These are phyloP conservation scores for Alligator mississippiensis DNA, from an alignment of 2,113 vertebrate species.

Conservation along the genomic window DNA sequence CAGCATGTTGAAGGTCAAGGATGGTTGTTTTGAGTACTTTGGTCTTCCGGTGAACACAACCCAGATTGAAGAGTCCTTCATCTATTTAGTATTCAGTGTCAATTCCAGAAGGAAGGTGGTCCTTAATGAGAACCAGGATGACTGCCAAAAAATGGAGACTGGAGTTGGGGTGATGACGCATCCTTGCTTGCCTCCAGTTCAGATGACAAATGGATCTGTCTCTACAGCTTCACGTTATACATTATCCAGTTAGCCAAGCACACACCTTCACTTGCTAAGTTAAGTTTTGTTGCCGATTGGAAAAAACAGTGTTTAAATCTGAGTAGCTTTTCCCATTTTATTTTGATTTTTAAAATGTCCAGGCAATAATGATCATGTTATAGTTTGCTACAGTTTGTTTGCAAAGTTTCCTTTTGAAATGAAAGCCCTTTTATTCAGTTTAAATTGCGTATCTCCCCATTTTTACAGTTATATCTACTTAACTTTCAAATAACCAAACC, in stretches of 20 bases:
- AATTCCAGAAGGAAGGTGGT: too few species aligned
- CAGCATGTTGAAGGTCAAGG: too few species aligned
- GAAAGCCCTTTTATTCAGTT: neutral
- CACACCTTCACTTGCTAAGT: neutral
- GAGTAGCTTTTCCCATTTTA: neutral
- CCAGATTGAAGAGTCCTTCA: too few species aligned
- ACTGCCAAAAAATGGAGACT: too few species aligned
- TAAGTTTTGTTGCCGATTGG: neutral
- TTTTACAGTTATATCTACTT: slow-evolving; percentile 11
- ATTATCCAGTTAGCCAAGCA: neutral
- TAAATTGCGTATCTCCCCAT: neutral
- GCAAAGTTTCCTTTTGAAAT: neutral
- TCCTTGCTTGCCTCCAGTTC: too few species aligned
- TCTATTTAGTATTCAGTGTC: too few species aligned
- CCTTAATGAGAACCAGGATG: too few species aligned
- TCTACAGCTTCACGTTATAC: neutral
- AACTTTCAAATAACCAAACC: slow-evolving; percentile 18
- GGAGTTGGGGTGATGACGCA: too few species aligned
- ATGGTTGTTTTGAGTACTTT: too few species aligned
- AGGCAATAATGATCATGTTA: neutral
- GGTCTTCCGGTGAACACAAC: too few species aligned
- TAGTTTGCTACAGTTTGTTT: neutral
- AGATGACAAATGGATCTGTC: too few species aligned
- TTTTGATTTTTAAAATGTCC: neutral
- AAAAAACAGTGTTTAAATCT: neutral